Evolutionary conservation across 1,140 invertebrate species (phyloP).

Genomic region (Sinella curviseta): DNA sequence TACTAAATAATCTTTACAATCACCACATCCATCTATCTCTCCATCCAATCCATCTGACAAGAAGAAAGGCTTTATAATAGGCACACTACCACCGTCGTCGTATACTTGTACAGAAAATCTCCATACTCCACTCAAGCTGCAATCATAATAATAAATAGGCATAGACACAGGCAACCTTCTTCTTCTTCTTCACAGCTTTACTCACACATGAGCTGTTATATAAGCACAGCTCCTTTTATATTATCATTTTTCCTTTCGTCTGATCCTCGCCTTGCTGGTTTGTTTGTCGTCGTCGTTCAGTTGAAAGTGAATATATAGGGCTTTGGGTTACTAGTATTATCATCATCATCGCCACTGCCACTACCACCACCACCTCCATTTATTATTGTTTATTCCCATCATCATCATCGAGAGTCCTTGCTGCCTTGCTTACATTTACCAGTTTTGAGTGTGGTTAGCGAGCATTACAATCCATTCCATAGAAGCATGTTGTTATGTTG

Average conservation of each 20-base stretch:
- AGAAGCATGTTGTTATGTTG: neutral
- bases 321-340: conserved; percentile 13
- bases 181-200: no score
- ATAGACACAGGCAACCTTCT: no score
- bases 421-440: neutral
- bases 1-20: no score
- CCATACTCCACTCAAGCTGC: no score
- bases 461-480: no score
- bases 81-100: no score
- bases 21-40: neutral
- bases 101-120: no score
- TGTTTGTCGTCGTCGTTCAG: no score
- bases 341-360: neutral
- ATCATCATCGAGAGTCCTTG: neutral
- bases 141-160: no score
- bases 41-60: neutral
- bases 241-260: neutral
- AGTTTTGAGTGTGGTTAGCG: neutral
- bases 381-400: neutral
- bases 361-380: no score
- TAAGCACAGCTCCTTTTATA: neutral
- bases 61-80: neutral
- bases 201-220: no score
- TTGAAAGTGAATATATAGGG: conserved; percentile 22
- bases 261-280: neutral